Evolutionary conservation across 2,113 vertebrate genomes (phyloP).

Genomic region (Eretmochelys imbricata): DNA sequence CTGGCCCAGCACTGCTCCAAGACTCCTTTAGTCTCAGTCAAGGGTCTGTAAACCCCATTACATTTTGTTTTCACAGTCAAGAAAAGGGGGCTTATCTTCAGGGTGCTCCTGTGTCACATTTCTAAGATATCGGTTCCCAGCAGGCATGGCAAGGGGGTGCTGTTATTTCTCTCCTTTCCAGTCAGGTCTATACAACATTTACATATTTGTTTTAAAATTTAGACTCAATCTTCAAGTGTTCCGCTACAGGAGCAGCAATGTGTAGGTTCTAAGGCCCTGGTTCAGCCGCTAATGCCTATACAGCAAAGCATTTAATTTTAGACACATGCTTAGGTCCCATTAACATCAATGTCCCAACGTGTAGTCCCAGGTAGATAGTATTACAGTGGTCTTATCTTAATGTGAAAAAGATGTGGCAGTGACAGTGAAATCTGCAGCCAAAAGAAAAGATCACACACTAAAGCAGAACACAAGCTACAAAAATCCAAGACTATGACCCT

Average conservation of each 20-base stretch:
- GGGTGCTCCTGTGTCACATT: background rate
- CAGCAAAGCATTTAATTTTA: background rate
- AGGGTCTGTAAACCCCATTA: no score
- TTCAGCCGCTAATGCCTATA: background rate
- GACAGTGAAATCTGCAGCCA: background rate
- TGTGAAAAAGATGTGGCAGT: background rate
- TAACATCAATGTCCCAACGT: background rate
- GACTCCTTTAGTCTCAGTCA: no score
- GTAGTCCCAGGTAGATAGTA: background rate
- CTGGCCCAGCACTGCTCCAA: no score
- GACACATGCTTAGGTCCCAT: background rate
- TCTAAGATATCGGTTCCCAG: background rate
- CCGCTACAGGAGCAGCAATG: background rate
- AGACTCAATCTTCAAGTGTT: background rate
- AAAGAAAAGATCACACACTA: background rate
- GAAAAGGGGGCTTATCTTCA: background rate
- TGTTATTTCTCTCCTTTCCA: background rate
- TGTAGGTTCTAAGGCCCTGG: background rate
- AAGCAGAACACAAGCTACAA: background rate
- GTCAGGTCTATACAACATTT: background rate
- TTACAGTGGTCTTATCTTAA: background rate
- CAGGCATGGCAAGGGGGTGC: background rate
- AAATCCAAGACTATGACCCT: background rate
- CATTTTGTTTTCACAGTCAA: background rate
- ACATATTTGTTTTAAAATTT: background rate